Evolutionary conservation across 2,113 vertebrate species (phyloP).

Genomic region (Hucho hucho): DNA sequence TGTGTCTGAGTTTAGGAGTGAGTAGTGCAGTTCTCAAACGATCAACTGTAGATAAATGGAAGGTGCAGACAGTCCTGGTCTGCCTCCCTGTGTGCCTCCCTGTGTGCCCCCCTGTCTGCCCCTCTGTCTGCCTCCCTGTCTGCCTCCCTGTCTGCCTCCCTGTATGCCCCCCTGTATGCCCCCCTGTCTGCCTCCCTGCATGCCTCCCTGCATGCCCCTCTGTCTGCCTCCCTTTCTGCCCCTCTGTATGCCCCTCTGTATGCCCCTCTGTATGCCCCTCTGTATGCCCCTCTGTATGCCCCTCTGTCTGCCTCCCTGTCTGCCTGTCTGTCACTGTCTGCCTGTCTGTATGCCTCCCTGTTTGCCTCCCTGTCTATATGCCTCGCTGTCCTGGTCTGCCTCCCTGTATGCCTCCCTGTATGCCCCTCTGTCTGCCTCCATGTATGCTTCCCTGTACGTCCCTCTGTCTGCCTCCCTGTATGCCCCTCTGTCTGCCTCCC

Average conservation of each 20-base stretch:
- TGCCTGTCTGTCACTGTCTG: background rate
- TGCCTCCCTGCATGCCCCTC: background rate
- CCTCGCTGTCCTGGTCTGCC: background rate
- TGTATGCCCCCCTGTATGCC: background rate
- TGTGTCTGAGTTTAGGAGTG: background rate
- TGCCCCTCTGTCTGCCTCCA: background rate
- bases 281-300: fast-evolving
- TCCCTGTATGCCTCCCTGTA: background rate
- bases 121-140: fast-evolving
- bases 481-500: fast-evolving
- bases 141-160: background rate
- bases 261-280: background rate
- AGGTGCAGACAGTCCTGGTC: background rate
- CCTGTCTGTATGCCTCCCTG: background rate
- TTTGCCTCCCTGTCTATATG: background rate
- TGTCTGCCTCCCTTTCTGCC: background rate
- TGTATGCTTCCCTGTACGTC: fast-evolving
- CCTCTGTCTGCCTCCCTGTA: background rate
- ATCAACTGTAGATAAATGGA: background rate
- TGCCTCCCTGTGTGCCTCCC: background rate
- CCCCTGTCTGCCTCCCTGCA: background rate
- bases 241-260: fast-evolving
- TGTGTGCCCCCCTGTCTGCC: fast-evolving
- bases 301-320: background rate
- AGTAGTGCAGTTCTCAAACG: background rate